A percentile compares a stretch with the other conserved stretches of the same genome.
phyloP scores from a whole-genome alignment of 2,113 vertebrate species.

The Shinisaurus crocodilurus region DNA sequence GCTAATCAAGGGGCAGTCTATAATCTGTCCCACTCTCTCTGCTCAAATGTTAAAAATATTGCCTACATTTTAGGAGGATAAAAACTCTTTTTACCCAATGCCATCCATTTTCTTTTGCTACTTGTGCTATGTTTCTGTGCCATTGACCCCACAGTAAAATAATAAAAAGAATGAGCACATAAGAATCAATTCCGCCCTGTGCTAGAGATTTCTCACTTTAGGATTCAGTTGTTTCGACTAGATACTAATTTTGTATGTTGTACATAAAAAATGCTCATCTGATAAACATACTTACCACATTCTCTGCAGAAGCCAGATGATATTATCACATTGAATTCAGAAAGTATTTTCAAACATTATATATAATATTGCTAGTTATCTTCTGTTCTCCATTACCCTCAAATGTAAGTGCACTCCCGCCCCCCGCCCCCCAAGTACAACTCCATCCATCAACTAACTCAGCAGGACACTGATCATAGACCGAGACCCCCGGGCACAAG shows the following conservation, averaged over 20 bases:
- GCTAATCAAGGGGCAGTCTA: background rate
- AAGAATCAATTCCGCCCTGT: background rate
- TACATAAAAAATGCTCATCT: background rate
- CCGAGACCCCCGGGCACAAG: background rate
- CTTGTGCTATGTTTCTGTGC: background rate
- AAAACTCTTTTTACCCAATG: background rate
- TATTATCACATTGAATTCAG: slow-evolving; percentile 28
- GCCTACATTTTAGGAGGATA: background rate
- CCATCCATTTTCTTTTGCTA: background rate
- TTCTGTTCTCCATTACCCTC: background rate
- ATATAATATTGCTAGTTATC: slow-evolving; percentile 2
- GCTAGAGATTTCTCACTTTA: background rate
- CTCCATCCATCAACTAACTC: background rate
- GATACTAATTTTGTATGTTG: background rate
- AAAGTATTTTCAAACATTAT: background rate
- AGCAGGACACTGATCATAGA: slow-evolving; percentile 5
- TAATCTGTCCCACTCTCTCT: background rate
- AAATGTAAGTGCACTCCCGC: background rate
- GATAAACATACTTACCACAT: background rate
- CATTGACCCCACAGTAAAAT: background rate
- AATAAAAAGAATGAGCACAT: background rate
- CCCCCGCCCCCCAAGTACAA: background rate
- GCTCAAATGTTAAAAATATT: background rate
- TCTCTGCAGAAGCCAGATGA: slow-evolving; percentile 2
- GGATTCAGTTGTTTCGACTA: background rate